Conservation (phyloP, 1,140 invertebrate genomes). For the Papilio polytes region DNA sequence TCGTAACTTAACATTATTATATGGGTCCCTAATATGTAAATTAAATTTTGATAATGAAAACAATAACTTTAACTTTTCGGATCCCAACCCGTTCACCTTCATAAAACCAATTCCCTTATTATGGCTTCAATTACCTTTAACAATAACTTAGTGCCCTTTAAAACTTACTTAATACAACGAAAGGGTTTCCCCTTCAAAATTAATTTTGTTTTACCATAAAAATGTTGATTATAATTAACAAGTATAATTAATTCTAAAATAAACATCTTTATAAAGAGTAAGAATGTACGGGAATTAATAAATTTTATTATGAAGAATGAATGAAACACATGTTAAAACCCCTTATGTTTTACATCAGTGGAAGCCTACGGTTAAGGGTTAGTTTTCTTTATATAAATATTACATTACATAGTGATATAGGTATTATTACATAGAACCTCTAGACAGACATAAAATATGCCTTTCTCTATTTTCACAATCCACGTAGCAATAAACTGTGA, state of each 20-base stretch:
- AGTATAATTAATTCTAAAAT: background rate
- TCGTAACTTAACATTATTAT: background rate
- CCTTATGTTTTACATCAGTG: too few species aligned
- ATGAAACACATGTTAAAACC: too few species aligned
- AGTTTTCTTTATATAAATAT: too few species aligned
- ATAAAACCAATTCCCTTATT: slow-evolving; percentile 22
- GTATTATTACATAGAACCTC: background rate
- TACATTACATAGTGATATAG: too few species aligned
- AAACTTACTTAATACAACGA: slow-evolving; percentile 18
- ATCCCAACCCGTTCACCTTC: slow-evolving; percentile 4
- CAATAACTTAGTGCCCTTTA: slow-evolving; percentile 25
- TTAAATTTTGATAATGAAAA: slow-evolving; percentile 19
- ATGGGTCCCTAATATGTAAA: background rate
- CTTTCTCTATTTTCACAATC: slow-evolving; percentile 9
- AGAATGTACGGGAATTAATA: background rate
- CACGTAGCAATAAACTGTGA: slow-evolving; percentile 16
- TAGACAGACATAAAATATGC: slow-evolving; percentile 1
- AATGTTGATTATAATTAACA: slow-evolving; percentile 9
- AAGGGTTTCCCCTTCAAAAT: background rate
- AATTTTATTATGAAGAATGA: background rate
- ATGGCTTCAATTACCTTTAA: slow-evolving; percentile 21
- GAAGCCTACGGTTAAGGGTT: too few species aligned
- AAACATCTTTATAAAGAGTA: background rate
- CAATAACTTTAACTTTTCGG: slow-evolving; percentile 10
- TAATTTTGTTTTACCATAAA: background rate